phyloP scores from a whole-genome alignment of 1,140 invertebrate genomes.

The Drosophila saltans region DNA sequence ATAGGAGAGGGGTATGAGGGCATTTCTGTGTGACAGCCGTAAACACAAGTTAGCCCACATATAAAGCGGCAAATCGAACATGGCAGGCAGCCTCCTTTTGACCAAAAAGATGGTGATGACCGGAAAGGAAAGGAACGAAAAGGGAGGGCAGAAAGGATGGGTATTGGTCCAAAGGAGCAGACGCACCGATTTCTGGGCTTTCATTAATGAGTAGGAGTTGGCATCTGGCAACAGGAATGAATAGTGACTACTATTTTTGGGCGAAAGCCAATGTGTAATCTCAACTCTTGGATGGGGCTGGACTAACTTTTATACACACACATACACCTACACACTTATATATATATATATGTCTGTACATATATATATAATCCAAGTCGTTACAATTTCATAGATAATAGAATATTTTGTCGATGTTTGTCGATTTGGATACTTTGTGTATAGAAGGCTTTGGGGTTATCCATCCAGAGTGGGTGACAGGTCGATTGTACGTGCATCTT shows the following conservation, averaged over 20 bases:
- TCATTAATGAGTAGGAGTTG: conserved; percentile 48
- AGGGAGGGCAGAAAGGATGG: conserved; percentile 5
- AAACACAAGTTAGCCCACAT: conserved; percentile 76
- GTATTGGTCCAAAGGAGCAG: background rate
- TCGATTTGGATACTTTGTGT: background rate
- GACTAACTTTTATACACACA: conserved; percentile 62
- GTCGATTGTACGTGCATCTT: background rate
- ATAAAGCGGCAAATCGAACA: conserved; percentile 78
- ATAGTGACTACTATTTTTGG: conserved; percentile 48
- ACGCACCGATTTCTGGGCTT: conserved; percentile 33
- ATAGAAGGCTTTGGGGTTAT: too few species aligned
- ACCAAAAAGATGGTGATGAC: conserved; percentile 32
- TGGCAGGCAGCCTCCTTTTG: conserved; percentile 56
- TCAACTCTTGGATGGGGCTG: conserved; percentile 21
- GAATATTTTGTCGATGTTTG: conserved; percentile 1
- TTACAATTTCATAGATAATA: conserved; percentile 6
- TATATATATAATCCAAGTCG: conserved; percentile 34
- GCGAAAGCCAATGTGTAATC: conserved; percentile 77
- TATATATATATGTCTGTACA: too few species aligned
- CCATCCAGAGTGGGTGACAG: background rate
- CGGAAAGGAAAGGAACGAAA: conserved; percentile 23
- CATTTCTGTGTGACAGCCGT: conserved; percentile 56
- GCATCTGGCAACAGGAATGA: conserved; percentile 15
- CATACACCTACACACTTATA: too few species aligned
- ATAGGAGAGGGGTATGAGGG: background rate